Conservation (phyloP, 2,113 vertebrate genomes). For the Erythrocebus patas region DNA sequence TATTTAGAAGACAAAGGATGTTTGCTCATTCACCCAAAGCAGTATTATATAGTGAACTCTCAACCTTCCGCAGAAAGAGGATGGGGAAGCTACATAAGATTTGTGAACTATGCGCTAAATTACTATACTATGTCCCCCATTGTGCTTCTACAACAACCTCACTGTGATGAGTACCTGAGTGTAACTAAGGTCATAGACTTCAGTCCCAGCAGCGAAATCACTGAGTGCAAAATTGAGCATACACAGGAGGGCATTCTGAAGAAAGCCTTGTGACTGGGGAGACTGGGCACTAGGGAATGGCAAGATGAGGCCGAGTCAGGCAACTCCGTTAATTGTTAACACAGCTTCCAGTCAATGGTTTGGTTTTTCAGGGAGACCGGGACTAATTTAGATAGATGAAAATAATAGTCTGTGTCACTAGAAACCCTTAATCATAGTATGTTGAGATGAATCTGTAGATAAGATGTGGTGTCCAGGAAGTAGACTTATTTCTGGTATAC, state of each 20-base stretch:
- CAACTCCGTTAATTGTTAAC: background rate
- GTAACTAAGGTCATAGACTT: conserved; percentile 64
- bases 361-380: background rate
- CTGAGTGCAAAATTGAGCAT: conserved; percentile 51
- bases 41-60: conserved; percentile 57
- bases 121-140: background rate
- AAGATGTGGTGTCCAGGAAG: background rate
- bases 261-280: background rate
- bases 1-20: conserved; percentile 65
- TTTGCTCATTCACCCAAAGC: conserved; percentile 66
- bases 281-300: background rate
- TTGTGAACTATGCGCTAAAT: conserved; percentile 30
- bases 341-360: background rate
- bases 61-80: conserved; percentile 42
- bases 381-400: background rate
- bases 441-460: background rate
- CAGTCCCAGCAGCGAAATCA: background rate
- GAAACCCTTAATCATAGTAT: background rate
- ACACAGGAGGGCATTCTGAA: background rate
- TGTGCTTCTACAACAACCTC: conserved; percentile 21
- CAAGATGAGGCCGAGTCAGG: background rate
- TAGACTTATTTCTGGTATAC: background rate
- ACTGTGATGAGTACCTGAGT: background rate
- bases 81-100: background rate
- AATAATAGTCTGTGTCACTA: background rate